Percentiles rank a stretch among this genome's conserved stretches.
phyloP scores from a whole-genome alignment of 2,113 vertebrate genomes.

The Hymenochirus boettgeri region DNA sequence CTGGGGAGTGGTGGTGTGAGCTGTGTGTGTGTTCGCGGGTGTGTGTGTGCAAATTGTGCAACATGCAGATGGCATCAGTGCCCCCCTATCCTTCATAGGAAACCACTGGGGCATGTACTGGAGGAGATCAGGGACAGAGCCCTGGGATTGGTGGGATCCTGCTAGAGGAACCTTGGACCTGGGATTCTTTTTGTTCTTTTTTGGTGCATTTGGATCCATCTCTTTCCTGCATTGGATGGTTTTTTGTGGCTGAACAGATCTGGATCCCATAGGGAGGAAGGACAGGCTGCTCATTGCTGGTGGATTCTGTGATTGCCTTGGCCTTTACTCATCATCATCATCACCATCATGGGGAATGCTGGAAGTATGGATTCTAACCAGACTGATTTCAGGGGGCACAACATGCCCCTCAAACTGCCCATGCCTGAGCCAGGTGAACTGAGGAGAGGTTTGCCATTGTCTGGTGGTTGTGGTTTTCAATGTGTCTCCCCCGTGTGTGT shows the following conservation, averaged over 20 bases:
- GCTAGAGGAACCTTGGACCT: conserved; percentile 59
- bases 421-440: conserved; percentile 89
- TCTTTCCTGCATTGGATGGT: neutral
- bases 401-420: conserved; percentile 84
- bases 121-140: conserved; percentile 51
- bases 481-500: no score
- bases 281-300: conserved; percentile 28
- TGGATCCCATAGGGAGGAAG: conserved; percentile 38
- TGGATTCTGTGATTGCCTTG: conserved; percentile 47
- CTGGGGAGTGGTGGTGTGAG: conserved; percentile 60
- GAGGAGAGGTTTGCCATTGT: conserved; percentile 88
- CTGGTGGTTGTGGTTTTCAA: conserved; percentile 63
- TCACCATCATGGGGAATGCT: conserved; percentile 83
- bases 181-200: no score
- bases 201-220: conserved; percentile 14
- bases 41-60: conserved; percentile 64
- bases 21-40: neutral
- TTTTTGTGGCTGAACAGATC: conserved; percentile 27
- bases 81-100: conserved; percentile 40
- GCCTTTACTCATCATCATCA: conserved; percentile 27
- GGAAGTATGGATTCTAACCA: conserved; percentile 90
- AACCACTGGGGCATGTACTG: conserved; percentile 48
- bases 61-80: conserved; percentile 66
- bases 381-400: conserved; percentile 80
- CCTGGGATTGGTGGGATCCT: conserved; percentile 53